phyloP scores from a whole-genome alignment of 1,140 invertebrate species.

The Chrysomallon squamiferum region DNA sequence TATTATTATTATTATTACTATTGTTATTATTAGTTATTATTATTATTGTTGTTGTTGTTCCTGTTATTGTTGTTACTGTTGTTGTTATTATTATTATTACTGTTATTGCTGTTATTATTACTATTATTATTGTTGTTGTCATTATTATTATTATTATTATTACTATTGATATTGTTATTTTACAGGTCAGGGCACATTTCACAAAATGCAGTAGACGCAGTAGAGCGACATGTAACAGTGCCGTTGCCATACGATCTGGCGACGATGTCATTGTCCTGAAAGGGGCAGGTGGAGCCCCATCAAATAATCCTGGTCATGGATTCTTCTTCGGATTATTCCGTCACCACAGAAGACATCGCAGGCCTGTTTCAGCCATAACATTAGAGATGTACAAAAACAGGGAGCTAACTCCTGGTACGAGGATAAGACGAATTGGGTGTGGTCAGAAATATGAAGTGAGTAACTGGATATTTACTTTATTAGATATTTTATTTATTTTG shows the following conservation, averaged over 20 bases:
- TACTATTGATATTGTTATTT: not conserved
- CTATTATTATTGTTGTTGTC: no score
- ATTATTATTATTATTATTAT: no score
- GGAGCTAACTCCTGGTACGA: constrained; percentile 47
- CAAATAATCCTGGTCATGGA: no score
- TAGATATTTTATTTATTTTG: not conserved
- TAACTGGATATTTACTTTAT: not conserved
- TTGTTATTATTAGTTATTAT: no score
- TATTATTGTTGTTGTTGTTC: no score
- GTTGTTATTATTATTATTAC: no score
- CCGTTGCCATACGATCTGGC: constrained; percentile 53
- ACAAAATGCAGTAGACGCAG: constrained; percentile 22
- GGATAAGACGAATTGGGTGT: constrained; percentile 38
- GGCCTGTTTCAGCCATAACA: not conserved
- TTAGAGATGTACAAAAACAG: constrained; percentile 52
- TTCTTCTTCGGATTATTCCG: not conserved
- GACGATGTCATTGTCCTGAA: constrained; percentile 59
- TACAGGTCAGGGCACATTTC: constrained; percentile 36
- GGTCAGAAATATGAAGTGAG: constrained; percentile 39
- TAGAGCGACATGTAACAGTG: constrained; percentile 55
- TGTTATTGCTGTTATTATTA: no score
- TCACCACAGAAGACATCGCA: not conserved
- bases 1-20: no score
- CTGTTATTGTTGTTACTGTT: no score
- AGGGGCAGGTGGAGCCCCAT: not conserved